Base-by-base conservation (phyloP, 2,888 invertebrate species). In the Scaptomyza parva region DNA sequence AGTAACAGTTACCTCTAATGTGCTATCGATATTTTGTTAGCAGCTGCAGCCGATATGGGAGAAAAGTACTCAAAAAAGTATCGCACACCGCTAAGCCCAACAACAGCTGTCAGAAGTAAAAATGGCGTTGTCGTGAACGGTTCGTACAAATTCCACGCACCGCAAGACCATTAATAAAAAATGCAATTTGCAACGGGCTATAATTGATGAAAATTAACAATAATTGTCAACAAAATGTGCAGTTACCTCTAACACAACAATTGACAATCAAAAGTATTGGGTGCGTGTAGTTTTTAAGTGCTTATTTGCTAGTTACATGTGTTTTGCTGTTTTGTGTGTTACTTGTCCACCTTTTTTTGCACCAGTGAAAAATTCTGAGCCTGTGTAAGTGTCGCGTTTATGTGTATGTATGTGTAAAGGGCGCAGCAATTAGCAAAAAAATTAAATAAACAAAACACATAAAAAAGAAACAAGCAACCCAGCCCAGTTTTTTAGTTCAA, bases 91-190 rank as follows among this genome's bases (percentile, higher is more conserved):
- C 64, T 70, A 64, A 17, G 11, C 7, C 40, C 24, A 64, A 75
- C 47, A 47, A 70, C 72, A 72, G 72, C 72, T 72, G 72, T 64
- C 72, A 85, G 73, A 84, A 78, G 77, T 77, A 75, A 88, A 88
- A 88, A 89, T 88, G 86, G 84, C 85, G 88, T 84, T 78, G 72
- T 72, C 64, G 68, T 69, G 71, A 70, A 71, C 47, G 75, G 65
- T 51, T 59, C 61, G 69, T 65, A 70, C 44, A 20, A 47, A 24
- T 35, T 64, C 51, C 33, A 51, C 61, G 53, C 55, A 51, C 65
- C 69, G 78, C 70, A 35, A 24, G 9, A n/a, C 14, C 30, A 50
- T 61, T 51, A 37, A 48, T 48, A 53, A 55, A 64, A 78, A 72
- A 73, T 76, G 71, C 58, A 70, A 76, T 76, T 74, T 66, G 50